Evolutionary conservation across 2,113 vertebrate species (phyloP).

Genomic region (Takifugu bimaculatus): DNA sequence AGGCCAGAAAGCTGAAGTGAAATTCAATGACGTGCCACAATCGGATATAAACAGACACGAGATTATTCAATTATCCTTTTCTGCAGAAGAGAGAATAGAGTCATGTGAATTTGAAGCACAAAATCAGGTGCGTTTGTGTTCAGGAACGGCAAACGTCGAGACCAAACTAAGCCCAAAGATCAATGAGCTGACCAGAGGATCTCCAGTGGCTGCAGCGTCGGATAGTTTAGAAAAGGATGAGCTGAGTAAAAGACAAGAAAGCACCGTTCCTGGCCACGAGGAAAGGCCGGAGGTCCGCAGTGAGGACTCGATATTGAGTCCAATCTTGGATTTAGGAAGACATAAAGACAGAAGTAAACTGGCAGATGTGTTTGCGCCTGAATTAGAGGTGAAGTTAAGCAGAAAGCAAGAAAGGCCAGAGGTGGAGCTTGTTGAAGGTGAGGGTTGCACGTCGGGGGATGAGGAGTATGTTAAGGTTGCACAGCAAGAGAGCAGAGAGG

Average conservation of each 20-base stretch:
- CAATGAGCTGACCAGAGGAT: constrained; percentile 50
- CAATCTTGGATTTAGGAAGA: constrained; percentile 5
- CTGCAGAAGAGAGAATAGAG: constrained; percentile 30
- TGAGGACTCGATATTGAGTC: constrained; percentile 7
- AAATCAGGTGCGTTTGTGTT: constrained; percentile 28
- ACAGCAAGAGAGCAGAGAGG: constrained; percentile 25
- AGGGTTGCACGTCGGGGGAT: too few relatives aligned
- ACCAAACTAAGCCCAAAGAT: constrained; percentile 6
- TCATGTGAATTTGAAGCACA: constrained; percentile 22
- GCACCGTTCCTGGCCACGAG: not conserved
- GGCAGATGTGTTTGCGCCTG: constrained; percentile 16
- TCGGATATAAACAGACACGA: constrained; percentile 34
- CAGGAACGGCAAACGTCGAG: not conserved
- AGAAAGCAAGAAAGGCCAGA: constrained; percentile 15
- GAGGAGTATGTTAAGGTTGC: constrained; percentile 6
- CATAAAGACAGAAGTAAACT: constrained; percentile 12
- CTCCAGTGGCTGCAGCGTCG: constrained; percentile 16
- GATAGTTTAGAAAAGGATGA: constrained; percentile 30
- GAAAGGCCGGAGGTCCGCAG: constrained; percentile 9
- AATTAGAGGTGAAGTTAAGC: constrained; percentile 6
- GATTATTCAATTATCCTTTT: constrained; percentile 31
- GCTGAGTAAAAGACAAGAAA: constrained; percentile 37
- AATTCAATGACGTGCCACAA: constrained; percentile 20
- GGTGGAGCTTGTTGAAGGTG: constrained; percentile 23
- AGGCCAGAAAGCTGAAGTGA: constrained; percentile 53